Base-by-base conservation (phyloP, 2,888 invertebrate species). In the Tipula unca region DNA sequence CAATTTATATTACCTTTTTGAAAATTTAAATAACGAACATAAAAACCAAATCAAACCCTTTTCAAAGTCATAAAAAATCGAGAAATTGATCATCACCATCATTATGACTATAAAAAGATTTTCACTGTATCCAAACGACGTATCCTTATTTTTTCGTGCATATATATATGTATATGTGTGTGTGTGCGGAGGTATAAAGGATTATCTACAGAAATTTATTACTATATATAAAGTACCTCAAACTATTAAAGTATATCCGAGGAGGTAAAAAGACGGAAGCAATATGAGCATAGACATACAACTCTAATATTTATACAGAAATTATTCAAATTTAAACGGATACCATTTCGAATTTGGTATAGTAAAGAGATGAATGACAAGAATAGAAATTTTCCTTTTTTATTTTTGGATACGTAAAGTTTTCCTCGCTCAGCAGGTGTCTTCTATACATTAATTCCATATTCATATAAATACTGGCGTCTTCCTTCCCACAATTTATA, bases 41-140 rank as follows among this genome's bases (percentile, higher is more conserved):
- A 69, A 69, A 54, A 69, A 69, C 69, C 25, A 69, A 69, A 69
- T 69, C 69, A 69, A 69, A 69, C 69, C 69, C 69, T 69, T 69
- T 69, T 69, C 69, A 69, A 69, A 69, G 69, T 69, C 69, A 69
- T 69, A 69, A 69, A 69, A 69, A 69, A 69, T 69, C 69, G 25
- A 69, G 69, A 69, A 69, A 69, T 69, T 69, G 69, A 69, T 69
- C 69, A 69, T 69, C 69, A 69, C 69, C 69, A 69, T 69, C 69
- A 69, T 69, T 69, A 69, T 69, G 69, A 69, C 69, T 48, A 25
- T 69, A 25, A 69, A 69, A 69, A 69, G 69, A 69, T 69, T 69
- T 69, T 69, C 69, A 69, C 69, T 69, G 4, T 17, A 5, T 13
- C 3, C 39, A 13, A 3, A 25, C 20, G 20, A 69, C 25, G 25